Conservation (phyloP, 2,113 vertebrate species). For the Melanerpes formicivorus region DNA sequence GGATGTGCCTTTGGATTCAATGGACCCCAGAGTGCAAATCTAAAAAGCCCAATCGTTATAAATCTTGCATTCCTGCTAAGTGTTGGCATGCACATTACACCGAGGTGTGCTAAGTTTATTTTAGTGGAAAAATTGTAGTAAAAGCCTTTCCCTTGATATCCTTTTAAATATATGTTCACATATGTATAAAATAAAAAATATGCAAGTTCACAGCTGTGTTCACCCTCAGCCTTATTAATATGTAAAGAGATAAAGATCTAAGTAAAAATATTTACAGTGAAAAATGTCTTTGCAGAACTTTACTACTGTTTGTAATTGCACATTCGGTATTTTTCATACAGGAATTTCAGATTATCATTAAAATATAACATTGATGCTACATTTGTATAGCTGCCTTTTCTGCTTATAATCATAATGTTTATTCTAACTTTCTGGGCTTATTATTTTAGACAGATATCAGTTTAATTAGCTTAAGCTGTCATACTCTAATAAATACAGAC, state of each 20-base stretch:
- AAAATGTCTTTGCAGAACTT: slow-evolving; percentile 46
- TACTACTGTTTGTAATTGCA: slow-evolving; percentile 36
- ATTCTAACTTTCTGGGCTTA: slow-evolving; percentile 68
- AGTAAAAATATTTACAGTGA: slow-evolving; percentile 22
- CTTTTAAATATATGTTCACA: slow-evolving; percentile 4
- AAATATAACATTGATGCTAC: slow-evolving; percentile 52
- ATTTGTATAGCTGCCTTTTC: slow-evolving; percentile 69
- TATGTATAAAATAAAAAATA: slow-evolving; percentile 29
- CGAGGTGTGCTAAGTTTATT: slow-evolving; percentile 74
- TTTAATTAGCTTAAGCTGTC: slow-evolving; percentile 74
- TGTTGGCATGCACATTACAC: slow-evolving; percentile 76
- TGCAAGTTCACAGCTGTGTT: background rate
- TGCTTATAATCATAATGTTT: slow-evolving; percentile 70
- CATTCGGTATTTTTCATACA: background rate
- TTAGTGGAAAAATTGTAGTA: slow-evolving; percentile 49
- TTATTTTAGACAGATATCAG: slow-evolving; percentile 76
- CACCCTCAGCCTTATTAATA: background rate
- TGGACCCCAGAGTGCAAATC: slow-evolving; percentile 76
- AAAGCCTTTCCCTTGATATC: slow-evolving; percentile 39
- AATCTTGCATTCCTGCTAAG: slow-evolving; percentile 80
- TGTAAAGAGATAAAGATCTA: slow-evolving; percentile 31
- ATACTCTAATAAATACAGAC: slow-evolving; percentile 71
- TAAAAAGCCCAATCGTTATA: slow-evolving; percentile 75
- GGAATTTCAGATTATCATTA: slow-evolving; percentile 43
- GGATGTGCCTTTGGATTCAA: slow-evolving; percentile 76